phyloP scores from a whole-genome alignment of 64 coral and sea anemone species.

The Montipora cactus region DNA sequence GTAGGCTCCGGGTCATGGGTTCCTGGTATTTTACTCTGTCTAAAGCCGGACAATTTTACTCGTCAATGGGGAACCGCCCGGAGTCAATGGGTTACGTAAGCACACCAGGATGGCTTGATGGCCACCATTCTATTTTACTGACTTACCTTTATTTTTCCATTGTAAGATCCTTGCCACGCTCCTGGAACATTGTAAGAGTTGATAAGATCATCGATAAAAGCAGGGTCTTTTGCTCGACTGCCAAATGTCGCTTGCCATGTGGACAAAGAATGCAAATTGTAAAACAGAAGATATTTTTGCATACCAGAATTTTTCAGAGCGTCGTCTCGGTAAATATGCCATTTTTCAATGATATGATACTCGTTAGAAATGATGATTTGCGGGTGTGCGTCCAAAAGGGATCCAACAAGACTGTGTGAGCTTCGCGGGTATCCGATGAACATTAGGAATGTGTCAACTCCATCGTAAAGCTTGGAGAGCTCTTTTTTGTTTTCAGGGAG shows the following conservation, averaged over 20 bases:
- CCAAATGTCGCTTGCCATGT: constrained; percentile 50
- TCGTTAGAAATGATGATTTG: constrained; percentile 85
- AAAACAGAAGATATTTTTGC: constrained; percentile 41
- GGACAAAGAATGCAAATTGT: constrained; percentile 27
- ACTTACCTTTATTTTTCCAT: constrained; percentile 12
- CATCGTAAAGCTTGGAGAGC: constrained; percentile 48
- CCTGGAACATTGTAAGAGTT: constrained; percentile 16
- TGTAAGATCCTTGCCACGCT: constrained; percentile 16
- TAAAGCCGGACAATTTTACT: too few species aligned
- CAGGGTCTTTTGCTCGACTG: background rate
- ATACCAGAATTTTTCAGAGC: background rate
- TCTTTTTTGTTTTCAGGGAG: background rate
- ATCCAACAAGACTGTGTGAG: constrained; percentile 83
- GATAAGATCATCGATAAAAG: constrained; percentile 13
- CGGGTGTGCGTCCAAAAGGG: constrained; percentile 90
- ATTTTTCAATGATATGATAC: constrained; percentile 61
- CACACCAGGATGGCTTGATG: too few species aligned
- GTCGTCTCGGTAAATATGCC: background rate
- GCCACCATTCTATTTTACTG: background rate
- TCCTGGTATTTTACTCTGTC: too few species aligned
- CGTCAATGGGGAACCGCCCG: too few species aligned
- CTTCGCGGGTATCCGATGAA: constrained; percentile 96
- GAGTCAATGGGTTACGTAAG: too few species aligned
- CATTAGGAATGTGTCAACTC: constrained; percentile 76
- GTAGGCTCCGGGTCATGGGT: too few species aligned